Evolutionary conservation across 2,797 vertebrate species (phyloP).

Genomic region (Onychomys torridus): DNA sequence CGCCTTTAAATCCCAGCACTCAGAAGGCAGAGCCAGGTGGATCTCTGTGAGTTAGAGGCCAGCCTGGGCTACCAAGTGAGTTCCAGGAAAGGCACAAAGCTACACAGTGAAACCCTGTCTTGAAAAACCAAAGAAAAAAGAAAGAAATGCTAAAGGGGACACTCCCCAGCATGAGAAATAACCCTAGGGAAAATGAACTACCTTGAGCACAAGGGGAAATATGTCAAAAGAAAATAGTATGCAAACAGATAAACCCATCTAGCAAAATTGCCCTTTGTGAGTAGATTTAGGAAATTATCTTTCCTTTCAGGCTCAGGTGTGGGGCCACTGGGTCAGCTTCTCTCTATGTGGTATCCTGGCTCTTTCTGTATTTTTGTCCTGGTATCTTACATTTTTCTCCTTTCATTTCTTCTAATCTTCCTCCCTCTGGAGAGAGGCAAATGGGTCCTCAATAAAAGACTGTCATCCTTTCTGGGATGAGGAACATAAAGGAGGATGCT

Average conservation of each 20-base stretch:
- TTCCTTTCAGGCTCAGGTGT: slow-evolving; percentile 6
- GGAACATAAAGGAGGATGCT: slow-evolving; percentile 21
- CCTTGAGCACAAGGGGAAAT: slow-evolving; percentile 13
- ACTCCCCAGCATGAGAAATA: not conserved
- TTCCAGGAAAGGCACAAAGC: no score
- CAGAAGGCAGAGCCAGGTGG: no score
- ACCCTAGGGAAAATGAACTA: slow-evolving; percentile 33
- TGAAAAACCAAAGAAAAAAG: slow-evolving; percentile 23
- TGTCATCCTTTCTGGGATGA: slow-evolving; percentile 8
- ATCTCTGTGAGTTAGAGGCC: no score
- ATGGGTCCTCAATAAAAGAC: not conserved
- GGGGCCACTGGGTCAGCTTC: not conserved
- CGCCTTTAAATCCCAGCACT: no score
- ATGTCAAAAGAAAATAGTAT: not conserved
- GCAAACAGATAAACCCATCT: not conserved
- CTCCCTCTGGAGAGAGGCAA: slow-evolving; percentile 27
- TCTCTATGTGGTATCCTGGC: not conserved
- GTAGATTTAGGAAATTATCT: not conserved
- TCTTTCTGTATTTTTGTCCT: slow-evolving; percentile 17
- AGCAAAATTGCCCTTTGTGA: not conserved
- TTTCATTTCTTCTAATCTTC: not conserved
- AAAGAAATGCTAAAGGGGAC: not conserved
- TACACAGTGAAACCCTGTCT: no score
- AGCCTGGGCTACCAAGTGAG: no score
- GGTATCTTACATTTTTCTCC: slow-evolving; percentile 8